phyloP scores from a whole-genome alignment of 1,140 invertebrate genomes.

The Dryas iulia region DNA sequence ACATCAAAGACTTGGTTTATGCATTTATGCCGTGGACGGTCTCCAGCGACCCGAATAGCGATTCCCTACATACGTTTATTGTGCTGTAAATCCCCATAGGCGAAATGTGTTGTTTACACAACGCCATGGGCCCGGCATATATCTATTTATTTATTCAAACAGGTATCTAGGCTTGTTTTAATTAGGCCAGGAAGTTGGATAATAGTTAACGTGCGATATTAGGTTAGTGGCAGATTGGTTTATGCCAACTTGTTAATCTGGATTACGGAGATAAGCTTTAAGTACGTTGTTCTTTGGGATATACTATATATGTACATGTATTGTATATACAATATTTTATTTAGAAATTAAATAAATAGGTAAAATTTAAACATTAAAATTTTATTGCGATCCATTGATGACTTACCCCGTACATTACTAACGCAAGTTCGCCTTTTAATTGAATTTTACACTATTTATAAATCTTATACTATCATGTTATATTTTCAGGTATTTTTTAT shows the following conservation, averaged over 20 bases:
- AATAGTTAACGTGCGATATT: neutral
- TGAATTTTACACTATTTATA: no score
- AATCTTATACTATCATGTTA: neutral
- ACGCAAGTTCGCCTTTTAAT: no score
- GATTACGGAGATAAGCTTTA: neutral
- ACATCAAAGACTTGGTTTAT: constrained; percentile 25
- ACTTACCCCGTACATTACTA: no score
- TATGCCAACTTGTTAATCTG: neutral
- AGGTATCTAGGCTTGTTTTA: constrained; percentile 6
- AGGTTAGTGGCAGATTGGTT: neutral
- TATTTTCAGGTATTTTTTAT: neutral
- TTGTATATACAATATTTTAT: no score
- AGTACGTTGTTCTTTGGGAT: neutral
- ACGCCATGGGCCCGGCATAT: constrained; percentile 6
- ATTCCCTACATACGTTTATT: constrained; percentile 48
- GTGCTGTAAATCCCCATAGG: constrained; percentile 43
- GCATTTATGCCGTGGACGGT: constrained; percentile 24
- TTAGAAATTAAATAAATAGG: no score
- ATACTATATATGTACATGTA: neutral
- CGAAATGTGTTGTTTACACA: constrained; percentile 10
- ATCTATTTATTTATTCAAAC: constrained; percentile 26
- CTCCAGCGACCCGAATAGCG: constrained; percentile 35
- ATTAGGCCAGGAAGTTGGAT: constrained; percentile 5
- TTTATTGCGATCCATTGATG: no score
- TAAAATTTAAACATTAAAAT: no score